phyloP scores from a whole-genome alignment of 2,113 vertebrate species.

The Sapayoa aenigma region DNA sequence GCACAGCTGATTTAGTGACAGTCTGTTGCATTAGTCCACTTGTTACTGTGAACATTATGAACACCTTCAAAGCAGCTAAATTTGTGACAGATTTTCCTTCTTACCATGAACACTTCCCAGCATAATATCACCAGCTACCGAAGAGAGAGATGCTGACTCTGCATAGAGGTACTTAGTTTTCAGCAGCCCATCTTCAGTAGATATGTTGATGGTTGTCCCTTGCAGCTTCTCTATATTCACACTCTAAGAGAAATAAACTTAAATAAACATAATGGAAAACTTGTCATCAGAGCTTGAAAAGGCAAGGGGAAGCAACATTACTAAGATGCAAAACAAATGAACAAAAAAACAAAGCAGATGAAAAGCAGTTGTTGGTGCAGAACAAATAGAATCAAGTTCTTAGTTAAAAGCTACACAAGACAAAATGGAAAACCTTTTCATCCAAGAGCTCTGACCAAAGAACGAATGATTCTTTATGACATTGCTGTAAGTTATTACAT shows the following conservation, averaged over 20 bases:
- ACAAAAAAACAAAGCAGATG: neutral
- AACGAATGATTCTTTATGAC: neutral
- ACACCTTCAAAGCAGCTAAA: neutral
- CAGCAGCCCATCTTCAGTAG: constrained; percentile 84
- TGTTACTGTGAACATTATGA: neutral
- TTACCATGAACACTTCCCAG: constrained; percentile 92
- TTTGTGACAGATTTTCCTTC: neutral
- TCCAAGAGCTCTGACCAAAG: neutral
- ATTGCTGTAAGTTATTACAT: neutral
- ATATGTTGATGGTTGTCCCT: constrained; percentile 85
- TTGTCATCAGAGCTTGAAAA: constrained; percentile 12
- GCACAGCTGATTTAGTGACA: neutral
- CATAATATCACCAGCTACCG: constrained; percentile 81
- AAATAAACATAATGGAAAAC: constrained; percentile 28
- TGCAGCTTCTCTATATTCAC: constrained; percentile 90
- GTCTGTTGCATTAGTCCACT: neutral
- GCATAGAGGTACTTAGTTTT: constrained; percentile 90
- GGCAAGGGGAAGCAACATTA: neutral
- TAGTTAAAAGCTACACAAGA: neutral
- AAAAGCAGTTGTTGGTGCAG: neutral
- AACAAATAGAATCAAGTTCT: neutral
- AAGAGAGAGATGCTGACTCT: constrained; percentile 82
- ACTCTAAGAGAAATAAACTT: constrained; percentile 72
- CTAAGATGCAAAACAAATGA: neutral
- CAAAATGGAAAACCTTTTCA: neutral